Evolutionary conservation across 2,797 vertebrate genomes (phyloP).

Genomic region (Bradypus variegatus): DNA sequence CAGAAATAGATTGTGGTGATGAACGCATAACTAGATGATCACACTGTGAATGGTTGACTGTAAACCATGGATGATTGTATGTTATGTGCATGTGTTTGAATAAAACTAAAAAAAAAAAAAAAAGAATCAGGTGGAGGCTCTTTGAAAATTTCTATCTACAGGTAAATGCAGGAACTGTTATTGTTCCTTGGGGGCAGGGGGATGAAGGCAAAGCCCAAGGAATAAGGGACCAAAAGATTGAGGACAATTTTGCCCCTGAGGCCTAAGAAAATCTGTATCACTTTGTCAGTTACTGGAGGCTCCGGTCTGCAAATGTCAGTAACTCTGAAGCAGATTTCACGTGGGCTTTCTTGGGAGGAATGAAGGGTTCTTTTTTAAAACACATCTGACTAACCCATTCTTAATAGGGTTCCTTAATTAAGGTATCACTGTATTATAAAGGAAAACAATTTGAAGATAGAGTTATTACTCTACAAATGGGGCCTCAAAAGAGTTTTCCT

Average conservation of each 20-base stretch:
- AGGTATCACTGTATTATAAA: conserved; percentile 29
- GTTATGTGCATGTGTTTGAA: too few species aligned
- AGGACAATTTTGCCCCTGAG: neutral
- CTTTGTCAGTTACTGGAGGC: neutral
- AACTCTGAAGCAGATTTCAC: neutral
- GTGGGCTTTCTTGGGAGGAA: neutral
- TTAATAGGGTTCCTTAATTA: conserved; percentile 24
- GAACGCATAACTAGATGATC: too few species aligned
- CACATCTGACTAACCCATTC: neutral
- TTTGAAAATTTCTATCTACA: neutral
- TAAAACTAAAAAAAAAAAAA: too few species aligned
- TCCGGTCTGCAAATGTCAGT: neutral
- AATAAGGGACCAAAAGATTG: neutral
- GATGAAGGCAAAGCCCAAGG: neutral
- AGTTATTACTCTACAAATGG: neutral
- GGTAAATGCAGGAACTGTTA: neutral
- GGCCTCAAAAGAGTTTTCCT: neutral
- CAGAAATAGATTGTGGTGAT: too few species aligned
- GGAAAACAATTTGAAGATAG: conserved; percentile 14
- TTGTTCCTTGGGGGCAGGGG: neutral
- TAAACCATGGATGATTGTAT: too few species aligned
- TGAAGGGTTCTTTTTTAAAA: neutral
- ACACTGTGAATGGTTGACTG: too few species aligned
- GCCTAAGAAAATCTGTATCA: neutral
- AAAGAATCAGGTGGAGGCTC: neutral